A percentile compares a stretch with the other conserved stretches of the same genome.
Conservation (phyloP, 2,888 invertebrate species). For the Andrena camellia region DNA sequence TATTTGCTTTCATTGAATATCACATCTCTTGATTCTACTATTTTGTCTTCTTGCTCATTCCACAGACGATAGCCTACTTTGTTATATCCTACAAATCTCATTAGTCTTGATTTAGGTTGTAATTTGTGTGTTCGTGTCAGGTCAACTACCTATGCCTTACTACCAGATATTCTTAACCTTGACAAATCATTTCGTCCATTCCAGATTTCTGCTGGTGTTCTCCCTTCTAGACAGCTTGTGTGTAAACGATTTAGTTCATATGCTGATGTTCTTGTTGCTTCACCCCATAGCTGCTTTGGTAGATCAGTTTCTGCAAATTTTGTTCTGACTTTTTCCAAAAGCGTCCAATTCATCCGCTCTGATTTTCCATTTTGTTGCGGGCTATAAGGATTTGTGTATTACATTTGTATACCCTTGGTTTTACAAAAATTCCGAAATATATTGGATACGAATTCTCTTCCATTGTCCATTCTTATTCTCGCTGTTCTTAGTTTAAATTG, state of each 20-base stretch:
- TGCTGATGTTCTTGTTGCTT: not conserved
- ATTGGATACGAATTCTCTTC: not conserved
- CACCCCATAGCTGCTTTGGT: not conserved
- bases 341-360: not conserved
- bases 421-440: not conserved
- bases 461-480: constrained; percentile 4
- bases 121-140: not conserved
- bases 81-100: not conserved
- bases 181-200: not conserved
- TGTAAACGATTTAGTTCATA: constrained; percentile 1
- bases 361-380: constrained; percentile 1
- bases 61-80: not conserved
- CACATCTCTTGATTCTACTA: constrained; percentile 4
- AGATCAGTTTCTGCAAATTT: not conserved
- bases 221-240: not conserved
- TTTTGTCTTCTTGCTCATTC: not conserved
- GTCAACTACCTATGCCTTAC: not conserved
- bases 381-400: not conserved
- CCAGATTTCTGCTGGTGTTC: not conserved
- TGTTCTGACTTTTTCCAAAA: constrained; percentile 1
- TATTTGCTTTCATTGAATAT: constrained; percentile 1
- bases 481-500: not conserved
- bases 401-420: too few species aligned
- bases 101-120: not conserved
- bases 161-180: not conserved